Evolutionary conservation across 2,797 vertebrate genomes (phyloP).

Genomic region (Silurus aristotelis): DNA sequence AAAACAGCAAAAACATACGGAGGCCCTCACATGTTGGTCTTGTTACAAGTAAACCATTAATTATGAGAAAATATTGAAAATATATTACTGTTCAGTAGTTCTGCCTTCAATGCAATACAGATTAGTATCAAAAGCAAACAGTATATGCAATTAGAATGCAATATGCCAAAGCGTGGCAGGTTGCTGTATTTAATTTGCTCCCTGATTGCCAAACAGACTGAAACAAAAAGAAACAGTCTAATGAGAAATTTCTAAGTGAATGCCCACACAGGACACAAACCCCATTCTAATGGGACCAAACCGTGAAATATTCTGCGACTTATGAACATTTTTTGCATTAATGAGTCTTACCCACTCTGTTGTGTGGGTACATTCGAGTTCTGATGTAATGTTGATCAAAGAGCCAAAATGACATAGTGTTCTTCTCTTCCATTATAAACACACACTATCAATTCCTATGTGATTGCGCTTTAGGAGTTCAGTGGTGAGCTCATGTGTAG

Average conservation of each 20-base stretch:
- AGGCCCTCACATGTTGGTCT: neutral
- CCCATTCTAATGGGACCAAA: conserved; percentile 38
- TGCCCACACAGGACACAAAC: conserved; percentile 41
- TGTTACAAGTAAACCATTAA: neutral
- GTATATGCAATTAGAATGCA: neutral
- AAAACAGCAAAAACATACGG: conserved; percentile 13
- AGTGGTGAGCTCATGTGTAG: conserved; percentile 42
- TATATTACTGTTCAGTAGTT: neutral
- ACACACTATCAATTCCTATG: conserved; percentile 39
- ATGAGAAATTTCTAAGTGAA: conserved; percentile 42
- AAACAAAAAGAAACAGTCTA: conserved; percentile 31
- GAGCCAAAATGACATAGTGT: conserved; percentile 33
- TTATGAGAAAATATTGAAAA: neutral
- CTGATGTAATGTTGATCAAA: conserved; percentile 41
- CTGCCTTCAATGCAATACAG: conserved; percentile 1
- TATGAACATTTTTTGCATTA: conserved; percentile 23
- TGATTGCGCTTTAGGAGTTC: conserved; percentile 22
- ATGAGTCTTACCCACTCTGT: conserved; percentile 24
- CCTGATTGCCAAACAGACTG: conserved; percentile 17
- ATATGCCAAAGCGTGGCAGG: conserved; percentile 14
- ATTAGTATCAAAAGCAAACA: neutral
- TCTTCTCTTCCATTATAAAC: conserved; percentile 44
- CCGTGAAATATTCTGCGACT: neutral
- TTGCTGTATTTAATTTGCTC: conserved; percentile 39
- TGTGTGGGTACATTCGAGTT: conserved; percentile 30